Percentiles rank a stretch among this genome's conserved stretches.
These are phyloP conservation scores for Ancistrus triradiatus DNA, from an alignment of 2,113 vertebrate genomes.

Conservation along the genomic window DNA sequence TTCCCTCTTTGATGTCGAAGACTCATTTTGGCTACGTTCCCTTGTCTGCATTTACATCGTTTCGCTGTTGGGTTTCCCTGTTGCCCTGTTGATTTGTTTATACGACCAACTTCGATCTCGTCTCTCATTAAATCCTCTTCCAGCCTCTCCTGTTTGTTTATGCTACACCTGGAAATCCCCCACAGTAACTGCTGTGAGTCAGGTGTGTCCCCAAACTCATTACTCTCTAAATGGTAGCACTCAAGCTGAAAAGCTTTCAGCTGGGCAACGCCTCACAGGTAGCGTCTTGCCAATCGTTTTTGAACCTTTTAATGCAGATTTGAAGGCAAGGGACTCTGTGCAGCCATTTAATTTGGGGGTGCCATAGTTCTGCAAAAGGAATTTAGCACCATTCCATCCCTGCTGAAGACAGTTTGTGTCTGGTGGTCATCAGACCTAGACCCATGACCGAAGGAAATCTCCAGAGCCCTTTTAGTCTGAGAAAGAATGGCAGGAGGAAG, in stretches of 20 bases:
- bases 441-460: too few species aligned
- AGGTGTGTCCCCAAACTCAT: conserved; percentile 21
- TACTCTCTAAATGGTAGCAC: not conserved
- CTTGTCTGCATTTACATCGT: conserved; percentile 5
- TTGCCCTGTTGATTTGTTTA: conserved; percentile 8
- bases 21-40: conserved; percentile 3
- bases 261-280: not conserved
- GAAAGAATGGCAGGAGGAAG: conserved; percentile 27
- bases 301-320: too few species aligned
- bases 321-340: too few species aligned
- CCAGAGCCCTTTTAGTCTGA: conserved; percentile 13
- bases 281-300: not conserved
- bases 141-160: conserved; percentile 19
- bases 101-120: conserved; percentile 12
- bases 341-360: too few species aligned
- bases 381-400: too few species aligned
- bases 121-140: not conserved
- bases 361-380: too few species aligned
- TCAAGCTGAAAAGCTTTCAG: not conserved
- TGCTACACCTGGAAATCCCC: conserved; percentile 35
- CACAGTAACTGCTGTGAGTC: conserved; percentile 2
- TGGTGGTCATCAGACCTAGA: too few species aligned
- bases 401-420: too few species aligned
- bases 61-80: conserved; percentile 9
- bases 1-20: conserved; percentile 14